Evolutionary conservation across 2,113 vertebrate genomes (phyloP).

Genomic region (Scomber japonicus): DNA sequence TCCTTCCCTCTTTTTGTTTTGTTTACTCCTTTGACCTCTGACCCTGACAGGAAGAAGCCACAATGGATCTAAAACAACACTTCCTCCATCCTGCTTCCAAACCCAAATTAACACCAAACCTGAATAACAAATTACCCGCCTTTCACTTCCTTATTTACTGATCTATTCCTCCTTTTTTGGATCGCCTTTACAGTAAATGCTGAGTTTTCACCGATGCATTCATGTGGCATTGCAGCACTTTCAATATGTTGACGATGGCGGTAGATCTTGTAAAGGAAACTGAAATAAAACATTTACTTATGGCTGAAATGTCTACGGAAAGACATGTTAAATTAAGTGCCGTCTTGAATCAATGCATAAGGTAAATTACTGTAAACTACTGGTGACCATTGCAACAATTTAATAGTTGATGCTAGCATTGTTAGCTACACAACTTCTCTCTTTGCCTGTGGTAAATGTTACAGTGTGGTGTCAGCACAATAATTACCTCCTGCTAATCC

Average conservation of each 20-base stretch:
- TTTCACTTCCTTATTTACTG: conserved; percentile 5
- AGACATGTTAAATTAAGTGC: too few species aligned
- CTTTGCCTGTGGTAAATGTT: too few species aligned
- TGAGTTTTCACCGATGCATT: neutral
- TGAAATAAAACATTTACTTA: too few species aligned
- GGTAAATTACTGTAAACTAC: too few species aligned
- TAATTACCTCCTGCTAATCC: too few species aligned
- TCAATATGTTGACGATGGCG: neutral
- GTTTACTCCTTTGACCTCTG: conserved; percentile 54
- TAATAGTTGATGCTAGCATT: too few species aligned
- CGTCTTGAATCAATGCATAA: too few species aligned
- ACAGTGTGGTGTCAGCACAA: too few species aligned
- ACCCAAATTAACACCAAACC: conserved; percentile 62
- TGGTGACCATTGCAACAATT: too few species aligned
- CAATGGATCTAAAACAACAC: conserved; percentile 73
- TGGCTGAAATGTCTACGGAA: too few species aligned
- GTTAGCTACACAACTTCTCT: too few species aligned
- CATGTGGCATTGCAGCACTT: neutral
- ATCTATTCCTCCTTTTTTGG: conserved; percentile 1
- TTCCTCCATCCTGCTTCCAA: conserved; percentile 61
- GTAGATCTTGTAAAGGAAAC: neutral
- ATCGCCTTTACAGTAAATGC: neutral
- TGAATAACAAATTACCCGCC: neutral
- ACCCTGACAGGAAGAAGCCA: conserved; percentile 65
- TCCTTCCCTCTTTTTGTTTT: conserved; percentile 26